phyloP scores from a whole-genome alignment of 2,888 invertebrate species.

The Tricholauxania praeusta region DNA sequence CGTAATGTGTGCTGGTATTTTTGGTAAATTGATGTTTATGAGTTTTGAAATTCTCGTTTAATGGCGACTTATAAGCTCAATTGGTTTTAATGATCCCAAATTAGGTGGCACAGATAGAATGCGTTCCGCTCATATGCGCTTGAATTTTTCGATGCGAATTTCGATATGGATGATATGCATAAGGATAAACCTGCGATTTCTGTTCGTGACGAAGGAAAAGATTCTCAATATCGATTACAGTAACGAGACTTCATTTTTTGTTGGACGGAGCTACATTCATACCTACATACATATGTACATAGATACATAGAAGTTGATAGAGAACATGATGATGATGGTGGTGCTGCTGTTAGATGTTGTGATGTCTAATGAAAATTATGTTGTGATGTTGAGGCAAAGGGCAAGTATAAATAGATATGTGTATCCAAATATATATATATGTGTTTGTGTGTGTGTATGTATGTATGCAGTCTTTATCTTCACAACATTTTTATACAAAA shows the following conservation, averaged over 20 bases:
- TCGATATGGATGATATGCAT: not conserved
- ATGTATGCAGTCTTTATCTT: too few relatives aligned
- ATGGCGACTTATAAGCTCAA: conserved; percentile 43
- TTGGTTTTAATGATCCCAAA: conserved; percentile 40
- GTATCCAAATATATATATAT: too few relatives aligned
- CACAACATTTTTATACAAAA: too few relatives aligned
- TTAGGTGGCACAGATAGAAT: conserved; percentile 41
- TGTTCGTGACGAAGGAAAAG: conserved; percentile 13
- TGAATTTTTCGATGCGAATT: not conserved
- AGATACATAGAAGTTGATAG: not conserved
- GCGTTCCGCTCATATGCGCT: conserved; percentile 40
- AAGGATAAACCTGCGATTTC: not conserved
- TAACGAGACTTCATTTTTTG: too few relatives aligned
- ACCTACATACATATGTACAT: too few relatives aligned
- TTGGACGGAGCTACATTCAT: too few relatives aligned
- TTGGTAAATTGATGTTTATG: conserved; percentile 38
- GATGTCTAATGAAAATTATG: too few relatives aligned
- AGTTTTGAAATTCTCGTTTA: conserved; percentile 38
- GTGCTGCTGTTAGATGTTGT: not conserved
- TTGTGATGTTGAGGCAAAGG: too few relatives aligned
- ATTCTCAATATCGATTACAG: conserved; percentile 3
- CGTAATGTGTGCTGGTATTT: not conserved
- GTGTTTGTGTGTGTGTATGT: too few relatives aligned
- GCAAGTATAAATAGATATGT: too few relatives aligned
- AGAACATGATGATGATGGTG: not conserved